phyloP scores from a whole-genome alignment of 2,797 vertebrate species.

The Malacoraja senta region DNA sequence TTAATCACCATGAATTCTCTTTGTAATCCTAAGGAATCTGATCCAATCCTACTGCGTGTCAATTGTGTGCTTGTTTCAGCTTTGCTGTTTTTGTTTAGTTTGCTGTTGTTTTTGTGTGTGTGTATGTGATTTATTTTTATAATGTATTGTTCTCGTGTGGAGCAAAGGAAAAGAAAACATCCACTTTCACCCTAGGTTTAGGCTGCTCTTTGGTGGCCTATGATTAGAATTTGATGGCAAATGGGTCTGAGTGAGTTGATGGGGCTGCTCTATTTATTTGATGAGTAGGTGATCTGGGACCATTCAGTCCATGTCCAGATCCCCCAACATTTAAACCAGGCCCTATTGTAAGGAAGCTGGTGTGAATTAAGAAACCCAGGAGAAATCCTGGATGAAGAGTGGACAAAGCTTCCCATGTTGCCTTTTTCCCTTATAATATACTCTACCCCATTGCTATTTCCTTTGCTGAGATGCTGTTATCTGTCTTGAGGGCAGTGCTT shows the following conservation, averaged over 20 bases:
- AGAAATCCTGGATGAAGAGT: not conserved
- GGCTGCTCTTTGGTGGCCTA: too few relatives aligned
- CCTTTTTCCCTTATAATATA: not conserved
- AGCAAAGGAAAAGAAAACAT: not conserved
- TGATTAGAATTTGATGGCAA: not conserved
- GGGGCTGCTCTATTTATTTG: not conserved
- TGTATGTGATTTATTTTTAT: not conserved
- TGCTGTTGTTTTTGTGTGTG: not conserved
- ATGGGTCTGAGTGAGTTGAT: not conserved
- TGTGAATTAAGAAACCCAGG: not conserved
- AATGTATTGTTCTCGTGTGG: not conserved
- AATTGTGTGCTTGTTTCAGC: not conserved
- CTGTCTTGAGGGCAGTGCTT: too few relatives aligned
- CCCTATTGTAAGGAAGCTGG: not conserved
- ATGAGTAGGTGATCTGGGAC: not conserved
- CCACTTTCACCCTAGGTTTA: not conserved
- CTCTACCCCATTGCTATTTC: too few relatives aligned
- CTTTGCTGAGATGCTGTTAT: not conserved
- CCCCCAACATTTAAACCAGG: not conserved
- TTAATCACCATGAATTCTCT: conserved; percentile 7
- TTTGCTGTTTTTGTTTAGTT: not conserved
- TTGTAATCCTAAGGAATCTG: not conserved
- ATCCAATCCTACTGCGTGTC: not conserved
- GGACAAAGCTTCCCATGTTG: not conserved
- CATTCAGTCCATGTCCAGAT: not conserved